Evolutionary conservation across 1,140 invertebrate genomes (phyloP), one percentile per base, ranked within the genome.

Genomic region (Akabosia matsudoensis): DNA sequence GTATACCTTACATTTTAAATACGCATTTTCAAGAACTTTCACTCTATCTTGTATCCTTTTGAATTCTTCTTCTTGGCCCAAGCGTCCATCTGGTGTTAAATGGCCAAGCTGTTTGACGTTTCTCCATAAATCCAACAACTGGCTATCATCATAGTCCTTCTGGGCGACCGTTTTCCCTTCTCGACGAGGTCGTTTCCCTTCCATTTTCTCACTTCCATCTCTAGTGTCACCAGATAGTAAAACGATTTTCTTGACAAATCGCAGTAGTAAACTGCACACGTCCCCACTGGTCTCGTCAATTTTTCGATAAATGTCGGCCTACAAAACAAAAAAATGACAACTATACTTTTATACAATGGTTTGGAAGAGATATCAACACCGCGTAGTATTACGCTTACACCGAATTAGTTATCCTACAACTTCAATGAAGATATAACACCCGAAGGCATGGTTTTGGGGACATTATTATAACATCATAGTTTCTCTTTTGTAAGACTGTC

Each of bases 291-390:
- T 84, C 76, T 90, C 87, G 74, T 92, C 91, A 67, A 93, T 83
- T 82, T 91, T 90, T 24, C 91, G 86, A 81, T 89, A 90, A 70
- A 92, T 88, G 84, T 93, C 91, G 74, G 89, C 89, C 91, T 90
- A 82, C 70, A 86, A 84, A 70, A 76, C 77, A 74, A 79, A 76
- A 18, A 74, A 72, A 74, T n/a, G n/a, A n/a, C n/a, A 37, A 45
- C 37, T 28, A 78, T 37, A 54, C 56, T n/a, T n/a, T n/a, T n/a
- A n/a, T n/a, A n/a, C n/a, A n/a, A n/a, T n/a, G n/a, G n/a, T n/a
- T n/a, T n/a, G n/a, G n/a, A n/a, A n/a, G n/a, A n/a, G n/a, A n/a
- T n/a, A n/a, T n/a, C n/a, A n/a, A n/a, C n/a, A n/a, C n/a, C n/a
- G n/a, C n/a, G n/a, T n/a, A n/a, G n/a, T n/a, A n/a, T n/a, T n/a